Evolutionary conservation across 1,140 invertebrate genomes (phyloP), one percentile per base, ranked within the genome.

Genomic region (Drosophila ananassae): DNA sequence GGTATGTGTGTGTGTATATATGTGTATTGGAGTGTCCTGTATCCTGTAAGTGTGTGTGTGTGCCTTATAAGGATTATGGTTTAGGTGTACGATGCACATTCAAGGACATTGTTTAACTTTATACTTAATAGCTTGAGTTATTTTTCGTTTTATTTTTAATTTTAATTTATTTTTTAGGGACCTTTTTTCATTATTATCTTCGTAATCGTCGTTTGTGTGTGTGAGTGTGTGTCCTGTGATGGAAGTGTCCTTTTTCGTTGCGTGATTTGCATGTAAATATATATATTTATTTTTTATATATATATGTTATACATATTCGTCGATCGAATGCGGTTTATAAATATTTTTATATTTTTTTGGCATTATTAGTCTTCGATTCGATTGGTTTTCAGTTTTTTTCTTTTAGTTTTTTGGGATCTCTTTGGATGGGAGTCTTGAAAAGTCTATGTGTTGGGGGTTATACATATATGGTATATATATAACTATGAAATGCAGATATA

Each of bases 21-120:
- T 25, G 22, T 46, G 54, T 51, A 32, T 39, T 25, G 34, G 56
- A 72, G 47, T 57, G 30, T 28, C 25, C 3, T 68, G 17, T 39
- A 25, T 62, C 22, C 10, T n/a, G n/a, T 21, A 21, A 17, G 59
- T 53, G 39, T 62, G 46, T 41, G 48, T 28, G 28, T 77, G 74
- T 85, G 83, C 82, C 79, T 75, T 78, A 75, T 76, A 77, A 73
- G 81, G 67, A 81, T 77, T 66, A 81, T 75, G 87, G 69, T 81
- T 81, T 81, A 73, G 47, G 67, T 77, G 71, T 53, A 50, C 59
- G 50, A 50, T 67, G 72, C 39, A 73, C 69, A 81, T 81, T 54
- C 44, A 64, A 63, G 74, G 54, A 48, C 57, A 64, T 66, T 75
- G 34, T 66, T 53, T 66, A 64, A 63, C 28, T 61, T 48, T 71